Conservation (phyloP, 2,113 vertebrate species). For the Aleadryas rufinucha region DNA sequence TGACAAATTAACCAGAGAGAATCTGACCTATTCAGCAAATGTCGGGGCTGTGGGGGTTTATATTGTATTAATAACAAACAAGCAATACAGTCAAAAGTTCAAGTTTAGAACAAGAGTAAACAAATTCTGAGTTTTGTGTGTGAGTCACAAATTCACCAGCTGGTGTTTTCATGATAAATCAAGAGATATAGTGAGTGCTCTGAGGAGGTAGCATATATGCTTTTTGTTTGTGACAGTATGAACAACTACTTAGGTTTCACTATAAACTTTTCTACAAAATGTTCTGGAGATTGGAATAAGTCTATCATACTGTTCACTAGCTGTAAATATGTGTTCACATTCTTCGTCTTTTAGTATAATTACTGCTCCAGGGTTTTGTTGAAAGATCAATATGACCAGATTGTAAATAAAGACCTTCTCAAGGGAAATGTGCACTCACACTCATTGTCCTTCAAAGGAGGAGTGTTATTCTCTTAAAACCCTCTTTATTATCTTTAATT, state of each 20-base stretch:
- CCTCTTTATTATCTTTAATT: not conserved
- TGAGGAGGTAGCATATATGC: not conserved
- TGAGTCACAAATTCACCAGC: not conserved
- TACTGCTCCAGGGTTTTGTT: not conserved
- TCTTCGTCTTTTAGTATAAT: not conserved
- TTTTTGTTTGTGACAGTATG: not conserved
- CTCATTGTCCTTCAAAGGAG: not conserved
- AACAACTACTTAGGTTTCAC: not conserved
- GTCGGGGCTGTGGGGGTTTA: not conserved
- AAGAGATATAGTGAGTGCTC: not conserved
- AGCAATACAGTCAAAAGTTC: not conserved
- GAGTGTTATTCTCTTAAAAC: not conserved
- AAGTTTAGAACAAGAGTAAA: not conserved
- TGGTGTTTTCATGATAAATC: not conserved
- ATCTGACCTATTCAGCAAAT: constrained; percentile 33
- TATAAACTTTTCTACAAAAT: not conserved
- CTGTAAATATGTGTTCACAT: not conserved
- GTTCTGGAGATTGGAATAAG: not conserved
- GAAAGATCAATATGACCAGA: not conserved
- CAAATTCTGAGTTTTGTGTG: not conserved
- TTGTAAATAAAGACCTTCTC: constrained; percentile 21
- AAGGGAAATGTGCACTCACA: not conserved
- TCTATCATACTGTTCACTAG: not conserved
- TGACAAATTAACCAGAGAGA: constrained; percentile 5
- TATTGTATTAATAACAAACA: not conserved